Evolutionary conservation across 2,113 vertebrate genomes (phyloP).

Genomic region (Ptyas mucosa): DNA sequence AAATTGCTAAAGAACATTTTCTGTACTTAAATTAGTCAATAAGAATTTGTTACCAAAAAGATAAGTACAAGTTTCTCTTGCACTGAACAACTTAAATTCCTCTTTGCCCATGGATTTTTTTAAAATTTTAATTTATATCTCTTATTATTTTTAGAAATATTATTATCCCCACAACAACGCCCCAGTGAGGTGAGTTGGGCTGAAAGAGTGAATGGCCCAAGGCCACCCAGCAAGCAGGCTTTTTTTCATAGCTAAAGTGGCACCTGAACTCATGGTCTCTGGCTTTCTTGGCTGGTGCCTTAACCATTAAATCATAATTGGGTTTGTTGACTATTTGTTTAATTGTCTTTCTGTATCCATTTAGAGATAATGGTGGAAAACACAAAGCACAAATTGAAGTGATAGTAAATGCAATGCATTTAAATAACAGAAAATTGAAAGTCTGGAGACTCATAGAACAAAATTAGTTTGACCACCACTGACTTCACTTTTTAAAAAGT

Average conservation of each 20-base stretch:
- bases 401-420: not conserved
- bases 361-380: not conserved
- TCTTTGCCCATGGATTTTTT: not conserved
- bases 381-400: not conserved
- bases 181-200: not conserved
- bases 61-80: not conserved
- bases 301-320: not conserved
- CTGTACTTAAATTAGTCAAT: not conserved
- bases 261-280: not conserved
- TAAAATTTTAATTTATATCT: not conserved
- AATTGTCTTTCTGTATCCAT: not conserved
- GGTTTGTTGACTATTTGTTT: not conserved
- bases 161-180: not conserved
- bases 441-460: too few relatives aligned
- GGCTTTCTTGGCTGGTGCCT: not conserved
- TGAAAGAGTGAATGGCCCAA: not conserved
- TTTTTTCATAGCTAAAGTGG: not conserved
- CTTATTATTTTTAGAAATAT: not conserved
- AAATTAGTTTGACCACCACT: not conserved
- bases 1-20: not conserved
- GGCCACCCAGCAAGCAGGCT: not conserved
- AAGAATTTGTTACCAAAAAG: not conserved
- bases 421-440: not conserved
- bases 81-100: not conserved
- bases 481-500: not conserved